Base-by-base conservation (phyloP, 2,113 vertebrate genomes). In the Oncorhynchus masou region DNA sequence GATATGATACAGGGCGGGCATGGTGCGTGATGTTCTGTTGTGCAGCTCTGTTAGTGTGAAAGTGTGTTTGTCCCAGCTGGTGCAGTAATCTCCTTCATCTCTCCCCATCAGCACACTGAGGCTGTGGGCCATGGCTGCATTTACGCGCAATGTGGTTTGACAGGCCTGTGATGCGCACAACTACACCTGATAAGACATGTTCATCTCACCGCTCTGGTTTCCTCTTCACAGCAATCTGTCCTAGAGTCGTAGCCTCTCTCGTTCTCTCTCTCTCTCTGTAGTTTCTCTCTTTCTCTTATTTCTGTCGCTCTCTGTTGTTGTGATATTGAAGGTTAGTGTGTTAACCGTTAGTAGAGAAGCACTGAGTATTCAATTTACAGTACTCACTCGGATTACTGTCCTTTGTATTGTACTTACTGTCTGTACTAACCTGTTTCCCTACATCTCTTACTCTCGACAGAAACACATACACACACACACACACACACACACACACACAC, bases 91-190 rank as follows among this genome's bases (percentile, higher is more conserved):
- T 68, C 27, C 75, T 66, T 78, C 72, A 86, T 86, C 83, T 80
- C 57, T 57, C 79, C 77, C 80, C 81, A 80, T 89, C 80, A 73
- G 83, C 82, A 73, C 80, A 71, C 76, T 76, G 45, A 59, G 82
- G 27, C 73, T 71, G 62, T 65, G 84, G 85, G 84, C 82, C 13
- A 54, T 86, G 85, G 72, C 39, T 74, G 71, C 71, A 75, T 70
- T 79, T 88, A 85, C 86, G 89, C 75, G 85, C 84, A 59, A 76
- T 91, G 90, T 27, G 90, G 89, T 90, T 85, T 85, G 64, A 73
- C 82, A 79, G 48, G 76, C 71, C 76, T 84, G 86, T 84, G 83
- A 70, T 79, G 74, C 54, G 45, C 81, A 74, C 49, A 19, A 74
- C 75, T 19, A 68, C 75, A 29, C 25, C 84, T 86, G 88, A 90